These are phyloP conservation scores for Ornithoptera alexandrae DNA, from an alignment of 2,888 invertebrate species.

Conservation along the genomic window DNA sequence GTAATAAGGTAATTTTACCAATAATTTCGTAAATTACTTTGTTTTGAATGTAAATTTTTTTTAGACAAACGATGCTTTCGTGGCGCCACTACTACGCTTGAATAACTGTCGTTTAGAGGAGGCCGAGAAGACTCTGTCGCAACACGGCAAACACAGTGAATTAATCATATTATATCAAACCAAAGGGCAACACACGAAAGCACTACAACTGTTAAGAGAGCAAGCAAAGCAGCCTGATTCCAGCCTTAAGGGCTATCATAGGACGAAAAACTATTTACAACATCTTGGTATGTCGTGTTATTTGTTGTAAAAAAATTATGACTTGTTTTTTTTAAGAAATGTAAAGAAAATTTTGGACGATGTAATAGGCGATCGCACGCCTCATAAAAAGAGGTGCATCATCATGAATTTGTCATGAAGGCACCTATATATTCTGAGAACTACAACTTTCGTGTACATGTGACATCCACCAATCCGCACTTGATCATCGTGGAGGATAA, in stretches of 20 bases:
- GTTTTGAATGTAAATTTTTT: conserved; percentile 36
- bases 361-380: no score
- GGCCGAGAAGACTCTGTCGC: conserved; percentile 92
- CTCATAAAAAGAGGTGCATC: no score
- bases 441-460: no score
- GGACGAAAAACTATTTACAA: conserved; percentile 95
- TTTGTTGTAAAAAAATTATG: not conserved
- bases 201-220: conserved; percentile 90
- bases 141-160: conserved; percentile 94
- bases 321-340: no score
- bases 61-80: conserved; percentile 96
- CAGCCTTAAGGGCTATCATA: conserved; percentile 87
- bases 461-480: no score
- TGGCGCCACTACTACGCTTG: conserved; percentile 92
- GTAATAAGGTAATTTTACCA: no score
- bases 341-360: no score
- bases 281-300: conserved; percentile 82
- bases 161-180: conserved; percentile 97
- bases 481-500: no score
- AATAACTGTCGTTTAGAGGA: conserved; percentile 97
- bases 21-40: not conserved
- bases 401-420: no score
- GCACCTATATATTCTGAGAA: no score
- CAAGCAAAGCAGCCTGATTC: conserved; percentile 88
- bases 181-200: conserved; percentile 94